phyloP scores from a whole-genome alignment of 2,888 invertebrate genomes.

The Prosopocoilus inquinatus region DNA sequence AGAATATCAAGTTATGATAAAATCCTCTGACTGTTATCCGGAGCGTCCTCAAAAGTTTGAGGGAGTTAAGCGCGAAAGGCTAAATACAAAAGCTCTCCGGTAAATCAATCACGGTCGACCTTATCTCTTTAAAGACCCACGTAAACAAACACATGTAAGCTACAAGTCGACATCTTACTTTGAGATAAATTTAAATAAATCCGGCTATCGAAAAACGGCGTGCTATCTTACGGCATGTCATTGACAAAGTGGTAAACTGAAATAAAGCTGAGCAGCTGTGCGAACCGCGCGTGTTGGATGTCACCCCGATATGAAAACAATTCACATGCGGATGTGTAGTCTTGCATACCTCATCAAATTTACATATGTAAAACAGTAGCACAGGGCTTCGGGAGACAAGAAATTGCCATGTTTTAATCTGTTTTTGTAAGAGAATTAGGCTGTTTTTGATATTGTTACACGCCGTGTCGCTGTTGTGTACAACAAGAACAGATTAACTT shows the following conservation, averaged over 20 bases:
- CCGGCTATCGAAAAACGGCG: conserved; percentile 38
- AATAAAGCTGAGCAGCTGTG: conserved; percentile 46
- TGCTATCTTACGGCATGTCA: conserved; percentile 43
- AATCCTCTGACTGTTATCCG: neutral
- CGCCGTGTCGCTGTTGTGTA: conserved; percentile 20
- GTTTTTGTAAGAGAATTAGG: conserved; percentile 25
- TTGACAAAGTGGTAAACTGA: conserved; percentile 47
- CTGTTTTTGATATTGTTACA: conserved; percentile 27
- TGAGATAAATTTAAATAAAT: conserved; percentile 44
- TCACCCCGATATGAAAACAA: conserved; percentile 42
- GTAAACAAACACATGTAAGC: conserved; percentile 48
- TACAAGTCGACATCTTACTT: conserved; percentile 48
- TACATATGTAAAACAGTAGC: conserved; percentile 37
- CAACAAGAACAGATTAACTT: conserved; percentile 22
- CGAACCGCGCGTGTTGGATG: conserved; percentile 38
- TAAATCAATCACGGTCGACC: conserved; percentile 45
- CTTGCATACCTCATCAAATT: conserved; percentile 35
- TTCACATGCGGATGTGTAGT: conserved; percentile 33
- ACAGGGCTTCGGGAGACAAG: conserved; percentile 29
- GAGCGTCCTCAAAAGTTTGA: neutral
- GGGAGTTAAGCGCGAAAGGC: neutral
- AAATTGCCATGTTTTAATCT: conserved; percentile 31
- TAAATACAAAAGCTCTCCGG: conserved; percentile 12
- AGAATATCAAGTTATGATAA: neutral
- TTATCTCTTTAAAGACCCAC: conserved; percentile 45